Evolutionary conservation across 2,797 vertebrate genomes (phyloP), one percentile per base, ranked within the genome.

Genomic region (Propithecus perrieri): DNA sequence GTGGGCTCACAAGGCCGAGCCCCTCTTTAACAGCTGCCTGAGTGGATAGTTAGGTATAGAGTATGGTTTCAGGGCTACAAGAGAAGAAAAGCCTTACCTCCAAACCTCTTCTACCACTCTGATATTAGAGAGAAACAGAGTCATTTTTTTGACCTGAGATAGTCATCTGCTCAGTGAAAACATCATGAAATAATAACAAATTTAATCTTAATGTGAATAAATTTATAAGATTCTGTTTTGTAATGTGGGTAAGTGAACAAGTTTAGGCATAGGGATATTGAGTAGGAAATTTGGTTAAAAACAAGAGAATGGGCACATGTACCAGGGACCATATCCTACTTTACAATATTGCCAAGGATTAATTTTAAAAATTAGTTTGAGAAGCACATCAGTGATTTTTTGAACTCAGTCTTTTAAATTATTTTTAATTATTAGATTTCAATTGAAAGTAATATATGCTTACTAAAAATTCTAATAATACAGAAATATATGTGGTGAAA

Each of bases 381-480:
- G 53, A 95, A 84, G 20, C 11, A 87, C 30, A 8, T 41, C 33
- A 67, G 3, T 79, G 13, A 94, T 53, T 71, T 89, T 48, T 94
- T 74, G 61, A 89, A 72, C 53, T 94, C n/a, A 61, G 35, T 48
- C 7, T 61, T 84, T 93, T 46, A 48, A 35, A 46, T 81, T 63
- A 85, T 55, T 94, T 72, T 69, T 87, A 76, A 43, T 81, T 57
- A 80, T 84, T 89, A 61, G 38, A 95, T 80, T 91, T 96, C 50
- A 93, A 95, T 55, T 85, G 43, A 79, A 80, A 93, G 93, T 91
- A 55, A 50, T 79, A 72, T 57, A 80, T 88, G 59, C 46, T 80
- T 67, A 69, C 30, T 87, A 35, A 91, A 85, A 93, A 63, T 91
- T 91, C 78, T n/a, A 74, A 67, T 94, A 85, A 72, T 80, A 89